phyloP scores from a whole-genome alignment of 2,113 vertebrate species.

The Onychostruthus taczanowskii region DNA sequence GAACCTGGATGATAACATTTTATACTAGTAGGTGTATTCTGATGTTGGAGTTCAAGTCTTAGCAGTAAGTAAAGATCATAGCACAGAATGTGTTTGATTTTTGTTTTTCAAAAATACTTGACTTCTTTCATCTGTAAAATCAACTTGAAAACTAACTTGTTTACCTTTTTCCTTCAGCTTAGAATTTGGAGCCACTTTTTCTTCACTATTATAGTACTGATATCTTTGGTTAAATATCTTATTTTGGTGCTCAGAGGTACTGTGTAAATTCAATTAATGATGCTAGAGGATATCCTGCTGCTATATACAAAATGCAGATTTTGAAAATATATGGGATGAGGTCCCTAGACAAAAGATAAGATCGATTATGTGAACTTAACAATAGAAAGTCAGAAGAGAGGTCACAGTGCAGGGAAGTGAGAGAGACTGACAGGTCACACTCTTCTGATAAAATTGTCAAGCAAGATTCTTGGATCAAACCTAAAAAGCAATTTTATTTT shows the following conservation, averaged over 20 bases:
- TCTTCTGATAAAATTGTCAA: not conserved
- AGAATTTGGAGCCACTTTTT: not conserved
- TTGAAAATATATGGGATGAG: not conserved
- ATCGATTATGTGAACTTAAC: not conserved
- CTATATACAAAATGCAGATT: not conserved
- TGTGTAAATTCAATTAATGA: not conserved
- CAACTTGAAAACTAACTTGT: not conserved
- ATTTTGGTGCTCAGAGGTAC: not conserved
- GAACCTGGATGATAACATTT: not conserved
- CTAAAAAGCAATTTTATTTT: not conserved
- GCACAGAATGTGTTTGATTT: fast-evolving
- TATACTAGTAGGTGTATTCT: not conserved
- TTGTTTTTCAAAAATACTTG: not conserved
- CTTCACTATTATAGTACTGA: not conserved
- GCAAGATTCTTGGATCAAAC: not conserved
- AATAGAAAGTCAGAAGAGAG: not conserved
- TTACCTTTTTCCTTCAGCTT: not conserved
- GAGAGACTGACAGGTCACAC: not conserved
- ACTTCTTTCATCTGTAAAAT: not conserved
- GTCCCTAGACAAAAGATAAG: not conserved
- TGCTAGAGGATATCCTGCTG: not conserved
- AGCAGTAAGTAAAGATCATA: not conserved
- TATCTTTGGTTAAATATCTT: not conserved
- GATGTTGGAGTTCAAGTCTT: not conserved
- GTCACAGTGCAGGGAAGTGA: not conserved